Conservation (phyloP, 2,113 vertebrate species). For the Hemiprocne comata region DNA sequence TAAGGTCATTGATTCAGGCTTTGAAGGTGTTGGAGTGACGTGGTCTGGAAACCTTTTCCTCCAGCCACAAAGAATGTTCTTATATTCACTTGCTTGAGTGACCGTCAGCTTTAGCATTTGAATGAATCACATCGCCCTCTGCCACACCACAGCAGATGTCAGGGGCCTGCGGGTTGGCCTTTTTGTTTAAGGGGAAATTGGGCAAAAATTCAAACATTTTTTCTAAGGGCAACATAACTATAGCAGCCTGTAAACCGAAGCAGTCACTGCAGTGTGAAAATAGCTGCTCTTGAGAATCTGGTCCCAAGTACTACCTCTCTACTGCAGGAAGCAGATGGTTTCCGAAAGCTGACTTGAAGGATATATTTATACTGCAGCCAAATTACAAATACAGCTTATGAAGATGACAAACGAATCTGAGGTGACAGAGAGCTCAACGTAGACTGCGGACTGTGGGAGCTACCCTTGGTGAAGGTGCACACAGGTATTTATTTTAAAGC, state of each 20-base stretch:
- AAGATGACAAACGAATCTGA: rapidly evolving
- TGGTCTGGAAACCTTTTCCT: not conserved
- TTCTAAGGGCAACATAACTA: not conserved
- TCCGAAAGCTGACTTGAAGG: not conserved
- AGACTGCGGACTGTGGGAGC: not conserved
- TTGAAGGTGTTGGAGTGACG: not conserved
- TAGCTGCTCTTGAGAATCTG: slow-evolving; percentile 5
- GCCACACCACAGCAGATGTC: not conserved
- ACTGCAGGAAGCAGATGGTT: slow-evolving; percentile 42
- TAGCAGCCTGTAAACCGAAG: not conserved
- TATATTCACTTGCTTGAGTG: not conserved
- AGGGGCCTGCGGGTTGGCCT: not conserved
- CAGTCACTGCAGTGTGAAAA: not conserved
- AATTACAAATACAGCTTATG: not conserved
- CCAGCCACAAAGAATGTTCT: not conserved
- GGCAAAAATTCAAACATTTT: not conserved
- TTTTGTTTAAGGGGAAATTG: not conserved
- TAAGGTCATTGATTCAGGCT: not conserved
- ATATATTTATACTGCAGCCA: slow-evolving; percentile 11
- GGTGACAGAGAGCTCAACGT: not conserved
- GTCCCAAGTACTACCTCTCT: not conserved
- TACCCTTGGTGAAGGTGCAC: rapidly evolving
- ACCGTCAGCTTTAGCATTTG: not conserved
- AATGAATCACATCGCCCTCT: not conserved
- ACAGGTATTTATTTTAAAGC: not conserved